phyloP scores from a whole-genome alignment of 2,888 invertebrate species.

The Clanis bilineata region DNA sequence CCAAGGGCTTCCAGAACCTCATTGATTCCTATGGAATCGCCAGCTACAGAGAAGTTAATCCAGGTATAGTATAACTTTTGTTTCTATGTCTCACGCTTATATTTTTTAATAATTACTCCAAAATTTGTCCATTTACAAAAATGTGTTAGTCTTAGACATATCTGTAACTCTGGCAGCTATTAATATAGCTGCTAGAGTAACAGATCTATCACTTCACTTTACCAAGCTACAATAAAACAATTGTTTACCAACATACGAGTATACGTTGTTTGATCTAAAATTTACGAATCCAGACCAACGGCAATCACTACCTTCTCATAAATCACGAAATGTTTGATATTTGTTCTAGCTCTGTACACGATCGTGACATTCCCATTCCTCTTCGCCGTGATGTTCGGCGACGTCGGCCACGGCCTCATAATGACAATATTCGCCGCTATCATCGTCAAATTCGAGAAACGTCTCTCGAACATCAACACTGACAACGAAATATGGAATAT shows the following conservation, averaged over 20 bases:
- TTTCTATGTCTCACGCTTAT: not conserved
- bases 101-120: too few relatives aligned
- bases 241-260: too few relatives aligned
- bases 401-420: slow-evolving; percentile 87
- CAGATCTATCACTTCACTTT: too few relatives aligned
- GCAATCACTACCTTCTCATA: not conserved
- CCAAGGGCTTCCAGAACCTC: slow-evolving; percentile 91
- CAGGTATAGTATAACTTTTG: slow-evolving; percentile 73
- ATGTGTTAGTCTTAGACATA: too few relatives aligned
- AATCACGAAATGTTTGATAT: not conserved
- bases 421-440: slow-evolving; percentile 85
- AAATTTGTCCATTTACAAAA: too few relatives aligned
- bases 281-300: not conserved
- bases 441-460: slow-evolving; percentile 85
- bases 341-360: slow-evolving; percentile 84
- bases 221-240: too few relatives aligned
- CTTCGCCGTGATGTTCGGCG: slow-evolving; percentile 91
- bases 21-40: slow-evolving; percentile 95
- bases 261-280: too few relatives aligned
- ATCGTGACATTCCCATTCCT: slow-evolving; percentile 90
- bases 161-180: too few relatives aligned
- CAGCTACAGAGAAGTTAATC: slow-evolving; percentile 93
- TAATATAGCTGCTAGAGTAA: too few relatives aligned
- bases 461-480: slow-evolving; percentile 72
- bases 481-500: slow-evolving; percentile 87